Conservation (phyloP, 2,888 invertebrate genomes). For the Tachina grossa region DNA sequence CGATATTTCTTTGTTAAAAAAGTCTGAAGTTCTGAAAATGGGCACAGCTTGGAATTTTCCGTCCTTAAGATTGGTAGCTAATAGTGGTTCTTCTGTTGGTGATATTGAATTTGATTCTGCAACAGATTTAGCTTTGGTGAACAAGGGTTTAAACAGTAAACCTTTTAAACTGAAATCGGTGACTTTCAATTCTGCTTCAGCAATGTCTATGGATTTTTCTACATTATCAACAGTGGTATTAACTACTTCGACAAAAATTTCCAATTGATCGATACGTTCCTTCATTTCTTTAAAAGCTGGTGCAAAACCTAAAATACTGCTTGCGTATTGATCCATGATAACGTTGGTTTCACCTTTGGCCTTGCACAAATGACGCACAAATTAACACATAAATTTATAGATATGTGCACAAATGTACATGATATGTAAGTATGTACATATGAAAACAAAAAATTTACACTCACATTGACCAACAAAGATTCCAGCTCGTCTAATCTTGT, state of each 20-base stretch:
- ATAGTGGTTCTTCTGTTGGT: slow-evolving; percentile 45
- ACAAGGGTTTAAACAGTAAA: slow-evolving; percentile 85
- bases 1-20: slow-evolving; percentile 74
- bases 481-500: slow-evolving; percentile 87
- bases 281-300: slow-evolving; percentile 84
- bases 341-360: slow-evolving; percentile 79
- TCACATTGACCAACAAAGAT: slow-evolving; percentile 84
- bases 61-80: slow-evolving; percentile 74
- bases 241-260: slow-evolving; percentile 84
- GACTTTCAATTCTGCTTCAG: slow-evolving; percentile 85
- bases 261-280: slow-evolving; percentile 84
- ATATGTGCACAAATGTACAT: neutral
- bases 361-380: slow-evolving; percentile 68
- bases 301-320: slow-evolving; percentile 84
- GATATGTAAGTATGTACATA: slow-evolving; percentile 80
- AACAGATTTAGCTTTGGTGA: slow-evolving; percentile 77
- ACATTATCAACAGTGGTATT: slow-evolving; percentile 84
- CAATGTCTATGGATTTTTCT: slow-evolving; percentile 85
- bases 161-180: slow-evolving; percentile 85
- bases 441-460: too few relatives aligned
- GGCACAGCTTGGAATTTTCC: slow-evolving; percentile 79
- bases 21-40: slow-evolving; percentile 80
- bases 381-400: neutral
- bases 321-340: slow-evolving; percentile 82
- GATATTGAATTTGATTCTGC: slow-evolving; percentile 35